phyloP scores from a whole-genome alignment of 2,888 invertebrate genomes.

The Alloplasta piceator region DNA sequence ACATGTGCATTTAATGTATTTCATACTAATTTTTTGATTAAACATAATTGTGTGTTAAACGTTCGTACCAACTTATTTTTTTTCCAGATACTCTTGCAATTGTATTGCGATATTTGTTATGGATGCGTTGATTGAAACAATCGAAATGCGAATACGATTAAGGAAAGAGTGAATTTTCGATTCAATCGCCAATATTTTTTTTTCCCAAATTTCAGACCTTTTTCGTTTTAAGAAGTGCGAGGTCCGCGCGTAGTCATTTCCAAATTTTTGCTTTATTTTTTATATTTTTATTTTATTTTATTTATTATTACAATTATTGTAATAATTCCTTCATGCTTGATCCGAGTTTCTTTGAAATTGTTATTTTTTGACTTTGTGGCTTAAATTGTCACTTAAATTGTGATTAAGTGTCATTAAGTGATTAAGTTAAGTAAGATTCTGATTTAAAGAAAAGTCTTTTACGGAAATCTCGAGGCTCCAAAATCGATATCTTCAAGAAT shows the following conservation, averaged over 20 bases:
- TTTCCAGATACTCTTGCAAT: slow-evolving; percentile 72
- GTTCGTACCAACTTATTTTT: slow-evolving; percentile 76
- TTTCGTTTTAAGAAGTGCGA: slow-evolving; percentile 14
- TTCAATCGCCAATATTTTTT: slow-evolving; percentile 23
- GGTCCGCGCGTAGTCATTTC: slow-evolving; percentile 24
- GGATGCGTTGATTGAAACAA: too few species aligned
- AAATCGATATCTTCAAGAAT: too few species aligned
- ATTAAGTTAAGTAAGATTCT: too few species aligned
- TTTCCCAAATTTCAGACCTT: slow-evolving; percentile 53
- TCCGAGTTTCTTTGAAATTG: too few species aligned
- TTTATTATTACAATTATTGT: neutral
- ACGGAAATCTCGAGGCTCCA: too few species aligned
- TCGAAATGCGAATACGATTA: too few species aligned
- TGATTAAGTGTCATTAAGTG: too few species aligned
- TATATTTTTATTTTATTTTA: neutral
- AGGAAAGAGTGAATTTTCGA: too few species aligned
- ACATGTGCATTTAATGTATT: slow-evolving; percentile 83
- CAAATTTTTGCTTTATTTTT: slow-evolving; percentile 3
- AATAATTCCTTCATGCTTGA: too few species aligned
- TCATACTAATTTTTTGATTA: slow-evolving; percentile 83
- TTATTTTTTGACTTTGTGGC: too few species aligned
- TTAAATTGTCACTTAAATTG: too few species aligned
- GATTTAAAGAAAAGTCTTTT: too few species aligned
- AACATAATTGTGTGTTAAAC: slow-evolving; percentile 83
- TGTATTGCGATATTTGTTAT: neutral